Evolutionary conservation across 2,888 invertebrate genomes (phyloP), one percentile per base, ranked within the genome.

Genomic region (Prenolepis imparis): DNA sequence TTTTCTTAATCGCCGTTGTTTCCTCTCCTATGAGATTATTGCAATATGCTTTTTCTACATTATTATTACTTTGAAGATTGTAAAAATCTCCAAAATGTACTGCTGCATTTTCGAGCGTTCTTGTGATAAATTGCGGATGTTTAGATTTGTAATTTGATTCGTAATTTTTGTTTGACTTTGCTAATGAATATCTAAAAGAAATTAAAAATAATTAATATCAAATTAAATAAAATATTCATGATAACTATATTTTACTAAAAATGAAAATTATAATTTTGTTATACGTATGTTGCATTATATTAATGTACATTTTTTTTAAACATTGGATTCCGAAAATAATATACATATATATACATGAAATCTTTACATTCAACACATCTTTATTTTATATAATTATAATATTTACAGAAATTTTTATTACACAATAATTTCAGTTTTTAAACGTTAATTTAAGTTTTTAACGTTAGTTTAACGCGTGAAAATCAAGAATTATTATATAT

Each of bases 11-110:
- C 5, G 28, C 9, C 11, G 24, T 8, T 4, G 32, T 24, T 1
- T 36, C 44, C 0, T 39, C 55, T 0, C 9, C 21, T 32, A 4
- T 1, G 11, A 61, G 28, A 28, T 48, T 44, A 2, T 59, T 32
- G 36, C 28, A 48, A 32, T 24, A 39, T 57, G 70, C 78, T n/a
- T 64, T 73, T 55, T 24, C 61, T 21, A 78, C 52, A 66, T 59
- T 18, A 24, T 59, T 18, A 24, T 59, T 75, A 18, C 80, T 78
- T 18, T 39, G 61, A 1, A 85, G 63, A 3, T 84, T 85, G 67
- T 92, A 93, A 74, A 92, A 92, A 70, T 84, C 89, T 18, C 92
- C 91, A 57, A 93, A 93, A 77, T 93, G 92, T 2, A 89, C 91
- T 1, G 93, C 92, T 0, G 83, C 86, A 74, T 92, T 87, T 39